Evolutionary conservation across 2,797 vertebrate genomes (phyloP).

Genomic region (Varecia variegata): DNA sequence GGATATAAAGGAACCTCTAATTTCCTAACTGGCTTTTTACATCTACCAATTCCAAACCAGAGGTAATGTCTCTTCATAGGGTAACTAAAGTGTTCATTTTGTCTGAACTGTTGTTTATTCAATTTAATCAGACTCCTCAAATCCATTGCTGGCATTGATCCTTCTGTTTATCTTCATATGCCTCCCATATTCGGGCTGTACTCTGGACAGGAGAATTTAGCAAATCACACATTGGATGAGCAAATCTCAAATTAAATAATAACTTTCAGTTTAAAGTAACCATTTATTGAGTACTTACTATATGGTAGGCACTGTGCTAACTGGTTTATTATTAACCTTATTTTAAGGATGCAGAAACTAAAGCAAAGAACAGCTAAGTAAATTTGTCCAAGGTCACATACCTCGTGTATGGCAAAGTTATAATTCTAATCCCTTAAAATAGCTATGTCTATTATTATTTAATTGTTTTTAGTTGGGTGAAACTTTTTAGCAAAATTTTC

Average conservation of each 20-base stretch:
- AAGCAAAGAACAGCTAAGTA: conserved; percentile 1
- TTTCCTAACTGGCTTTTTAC: neutral
- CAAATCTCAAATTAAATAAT: conserved; percentile 19
- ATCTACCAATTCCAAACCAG: conserved; percentile 17
- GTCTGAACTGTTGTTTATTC: neutral
- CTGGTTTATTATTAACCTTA: neutral
- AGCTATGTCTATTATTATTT: neutral
- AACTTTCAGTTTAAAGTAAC: conserved; percentile 25
- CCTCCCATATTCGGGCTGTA: neutral
- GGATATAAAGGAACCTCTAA: neutral
- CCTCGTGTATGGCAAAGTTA: neutral
- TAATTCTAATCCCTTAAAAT: neutral
- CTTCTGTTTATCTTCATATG: neutral
- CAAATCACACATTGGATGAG: neutral
- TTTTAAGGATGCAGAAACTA: conserved; percentile 36
- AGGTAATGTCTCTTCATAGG: neutral
- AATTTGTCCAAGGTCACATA: neutral
- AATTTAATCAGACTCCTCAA: neutral
- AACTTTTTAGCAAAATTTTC: neutral
- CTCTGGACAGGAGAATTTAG: neutral
- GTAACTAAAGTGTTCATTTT: conserved; percentile 9
- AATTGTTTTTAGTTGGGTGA: conserved; percentile 20
- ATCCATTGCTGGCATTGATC: neutral
- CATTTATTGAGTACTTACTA: neutral
- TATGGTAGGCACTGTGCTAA: neutral